phyloP scores from a whole-genome alignment of 2,113 vertebrate genomes.

The Pica pica region DNA sequence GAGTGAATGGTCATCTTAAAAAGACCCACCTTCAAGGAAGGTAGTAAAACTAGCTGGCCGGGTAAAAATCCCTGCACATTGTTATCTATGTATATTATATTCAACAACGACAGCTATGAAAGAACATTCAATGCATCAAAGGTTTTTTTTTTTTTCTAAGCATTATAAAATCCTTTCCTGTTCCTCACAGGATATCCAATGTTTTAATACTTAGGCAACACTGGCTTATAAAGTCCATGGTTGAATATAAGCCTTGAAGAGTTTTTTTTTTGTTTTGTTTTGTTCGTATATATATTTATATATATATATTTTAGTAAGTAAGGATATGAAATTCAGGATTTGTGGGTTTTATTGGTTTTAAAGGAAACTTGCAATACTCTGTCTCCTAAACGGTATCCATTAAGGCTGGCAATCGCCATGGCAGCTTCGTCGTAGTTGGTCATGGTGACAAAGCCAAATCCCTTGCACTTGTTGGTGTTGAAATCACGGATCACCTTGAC shows the following conservation, averaged over 20 bases:
- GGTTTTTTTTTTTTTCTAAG: constrained; percentile 85
- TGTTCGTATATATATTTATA: constrained; percentile 79
- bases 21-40: constrained; percentile 98
- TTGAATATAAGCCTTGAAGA: constrained; percentile 99
- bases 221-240: constrained; percentile 99
- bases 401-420: constrained; percentile 99
- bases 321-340: constrained; percentile 97
- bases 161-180: constrained; percentile 91
- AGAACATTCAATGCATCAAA: constrained; percentile 92
- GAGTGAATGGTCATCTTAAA: constrained; percentile 88
- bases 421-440: constrained; percentile 99
- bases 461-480: constrained; percentile 99
- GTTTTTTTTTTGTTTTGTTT: constrained; percentile 90
- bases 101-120: constrained; percentile 89
- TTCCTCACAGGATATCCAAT: constrained; percentile 91
- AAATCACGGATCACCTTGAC: constrained; percentile 99
- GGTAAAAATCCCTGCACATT: constrained; percentile 89
- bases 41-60: constrained; percentile 92
- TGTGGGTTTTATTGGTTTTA: constrained; percentile 99
- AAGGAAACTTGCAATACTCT: constrained; percentile 99
- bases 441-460: constrained; percentile 99
- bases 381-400: constrained; percentile 99
- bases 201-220: constrained; percentile 99
- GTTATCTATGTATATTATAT: constrained; percentile 89
- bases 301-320: constrained; percentile 84